Evolutionary conservation across 23 tunicate species (phyloP).

Genomic region (Clavelina lepadiformis): DNA sequence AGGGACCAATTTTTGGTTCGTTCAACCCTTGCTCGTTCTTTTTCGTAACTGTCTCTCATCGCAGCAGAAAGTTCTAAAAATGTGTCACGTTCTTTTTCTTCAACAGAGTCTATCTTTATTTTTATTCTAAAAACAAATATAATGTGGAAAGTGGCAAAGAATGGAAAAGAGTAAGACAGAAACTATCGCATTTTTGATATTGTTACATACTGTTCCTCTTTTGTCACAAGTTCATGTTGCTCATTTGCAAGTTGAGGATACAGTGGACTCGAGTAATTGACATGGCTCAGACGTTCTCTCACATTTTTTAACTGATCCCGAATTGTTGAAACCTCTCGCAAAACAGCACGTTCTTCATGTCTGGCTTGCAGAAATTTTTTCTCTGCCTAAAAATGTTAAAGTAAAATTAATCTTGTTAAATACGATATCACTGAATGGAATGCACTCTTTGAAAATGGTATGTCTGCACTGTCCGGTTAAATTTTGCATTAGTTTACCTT

Average conservation of each 20-base stretch:
- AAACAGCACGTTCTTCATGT: slow-evolving; percentile 33
- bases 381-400: slow-evolving; percentile 72
- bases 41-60: slow-evolving; percentile 84
- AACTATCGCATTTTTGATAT: neutral
- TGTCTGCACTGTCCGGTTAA: too few species aligned
- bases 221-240: slow-evolving; percentile 72
- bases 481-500: slow-evolving; percentile 21
- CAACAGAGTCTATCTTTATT: slow-evolving; percentile 38
- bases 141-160: neutral
- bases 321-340: slow-evolving; percentile 47
- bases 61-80: slow-evolving; percentile 55
- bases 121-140: slow-evolving; percentile 33
- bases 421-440: too few species aligned
- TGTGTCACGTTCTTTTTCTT: slow-evolving; percentile 69
- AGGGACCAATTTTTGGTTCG: slow-evolving; percentile 86
- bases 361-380: slow-evolving; percentile 45
- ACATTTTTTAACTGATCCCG: slow-evolving; percentile 63
- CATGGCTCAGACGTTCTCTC: slow-evolving; percentile 68
- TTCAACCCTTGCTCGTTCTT: slow-evolving; percentile 83
- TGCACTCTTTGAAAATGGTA: too few species aligned
- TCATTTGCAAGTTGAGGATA: slow-evolving; percentile 83
- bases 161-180: neutral
- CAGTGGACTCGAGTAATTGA: slow-evolving; percentile 77
- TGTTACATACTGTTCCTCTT: slow-evolving; percentile 56
- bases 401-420: too few species aligned